A percentile compares a stretch with the other conserved stretches of the same genome.
These are phyloP conservation scores for roundworm (Caenorhabditis elegans) DNA, from an alignment of 1,140 invertebrate genomes.

Conservation along the genomic window DNA sequence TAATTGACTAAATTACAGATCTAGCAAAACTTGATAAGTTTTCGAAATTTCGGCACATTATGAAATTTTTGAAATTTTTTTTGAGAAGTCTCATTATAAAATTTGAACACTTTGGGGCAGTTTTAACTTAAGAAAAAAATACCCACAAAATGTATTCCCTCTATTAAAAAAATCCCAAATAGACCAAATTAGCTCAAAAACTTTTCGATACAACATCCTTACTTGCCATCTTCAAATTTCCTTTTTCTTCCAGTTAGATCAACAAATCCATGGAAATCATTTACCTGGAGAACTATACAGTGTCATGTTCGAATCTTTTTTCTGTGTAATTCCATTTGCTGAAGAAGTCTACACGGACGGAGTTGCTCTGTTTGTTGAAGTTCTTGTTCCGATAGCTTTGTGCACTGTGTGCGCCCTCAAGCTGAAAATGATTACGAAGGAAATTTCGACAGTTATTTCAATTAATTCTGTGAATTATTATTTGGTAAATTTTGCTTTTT, in stretches of 20 bases:
- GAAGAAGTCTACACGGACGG: background rate
- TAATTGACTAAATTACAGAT: too few relatives aligned
- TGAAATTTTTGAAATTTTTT: too few relatives aligned
- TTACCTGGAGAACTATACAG: background rate
- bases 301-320: conserved; percentile 16
- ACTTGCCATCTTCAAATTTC: too few relatives aligned
- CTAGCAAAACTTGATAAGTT: too few relatives aligned
- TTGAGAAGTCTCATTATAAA: too few relatives aligned
- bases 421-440: background rate
- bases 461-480: background rate
- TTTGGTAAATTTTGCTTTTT: background rate
- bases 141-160: too few relatives aligned
- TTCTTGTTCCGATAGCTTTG: background rate
- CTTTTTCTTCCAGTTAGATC: background rate
- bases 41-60: too few relatives aligned
- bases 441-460: background rate
- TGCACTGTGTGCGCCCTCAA: background rate
- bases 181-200: too few relatives aligned
- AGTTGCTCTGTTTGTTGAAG: background rate
- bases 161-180: too few relatives aligned
- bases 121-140: too few relatives aligned
- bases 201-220: too few relatives aligned
- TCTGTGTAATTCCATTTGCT: background rate
- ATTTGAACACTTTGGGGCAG: too few relatives aligned
- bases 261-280: background rate